Conservation (phyloP, 2,113 vertebrate species). For the Serilophus lunatus region DNA sequence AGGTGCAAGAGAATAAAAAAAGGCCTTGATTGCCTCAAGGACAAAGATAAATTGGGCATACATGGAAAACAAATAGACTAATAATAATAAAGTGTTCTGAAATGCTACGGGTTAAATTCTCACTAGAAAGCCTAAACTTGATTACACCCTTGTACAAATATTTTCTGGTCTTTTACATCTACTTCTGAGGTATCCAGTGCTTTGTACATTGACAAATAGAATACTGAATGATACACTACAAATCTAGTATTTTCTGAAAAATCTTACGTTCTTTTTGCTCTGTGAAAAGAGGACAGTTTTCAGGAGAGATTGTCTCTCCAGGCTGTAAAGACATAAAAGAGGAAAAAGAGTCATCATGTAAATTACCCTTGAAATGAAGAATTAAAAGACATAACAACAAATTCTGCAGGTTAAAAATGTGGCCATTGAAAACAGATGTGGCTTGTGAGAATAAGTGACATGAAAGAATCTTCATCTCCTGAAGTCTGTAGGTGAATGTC, state of each 20-base stretch:
- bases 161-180: background rate
- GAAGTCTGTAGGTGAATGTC: background rate
- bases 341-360: background rate
- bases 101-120: background rate
- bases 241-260: background rate
- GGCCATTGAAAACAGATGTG: background rate
- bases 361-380: background rate
- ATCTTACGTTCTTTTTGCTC: background rate
- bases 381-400: background rate
- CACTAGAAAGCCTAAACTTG: background rate
- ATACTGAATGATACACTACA: background rate
- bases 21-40: background rate
- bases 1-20: background rate
- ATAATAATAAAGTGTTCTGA: background rate
- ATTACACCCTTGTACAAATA: background rate
- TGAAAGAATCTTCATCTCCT: background rate
- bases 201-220: background rate
- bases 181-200: background rate
- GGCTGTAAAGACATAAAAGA: background rate
- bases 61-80: background rate
- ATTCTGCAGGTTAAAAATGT: background rate
- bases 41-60: background rate
- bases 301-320: background rate
- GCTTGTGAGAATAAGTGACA: background rate
- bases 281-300: background rate